These are phyloP conservation scores for Sphinx pinastri DNA, from an alignment of 2,888 invertebrate species.

Conservation along the genomic window DNA sequence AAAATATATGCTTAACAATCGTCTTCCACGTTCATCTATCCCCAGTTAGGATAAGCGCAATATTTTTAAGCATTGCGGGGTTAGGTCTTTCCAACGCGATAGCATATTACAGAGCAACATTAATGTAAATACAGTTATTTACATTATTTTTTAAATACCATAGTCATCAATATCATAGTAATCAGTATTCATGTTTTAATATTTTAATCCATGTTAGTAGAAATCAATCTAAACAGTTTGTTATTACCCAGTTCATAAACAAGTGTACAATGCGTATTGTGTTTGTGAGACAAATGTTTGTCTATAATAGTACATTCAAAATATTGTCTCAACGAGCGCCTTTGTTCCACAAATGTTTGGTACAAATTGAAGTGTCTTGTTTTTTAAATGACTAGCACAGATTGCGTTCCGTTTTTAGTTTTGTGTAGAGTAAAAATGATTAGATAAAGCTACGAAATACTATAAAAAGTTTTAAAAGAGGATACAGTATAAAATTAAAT, in stretches of 20 bases:
- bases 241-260: slow-evolving; percentile 18
- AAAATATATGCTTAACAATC: too few relatives aligned
- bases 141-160: too few relatives aligned
- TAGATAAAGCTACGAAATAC: background rate
- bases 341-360: slow-evolving; percentile 10
- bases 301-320: slow-evolving; percentile 23
- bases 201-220: background rate
- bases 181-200: too few relatives aligned
- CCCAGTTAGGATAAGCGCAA: too few relatives aligned
- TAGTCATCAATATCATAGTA: too few relatives aligned
- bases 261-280: slow-evolving; percentile 20
- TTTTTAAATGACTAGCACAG: background rate
- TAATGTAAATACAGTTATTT: too few relatives aligned
- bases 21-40: too few relatives aligned
- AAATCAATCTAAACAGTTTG: slow-evolving; percentile 8
- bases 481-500: too few relatives aligned
- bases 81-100: too few relatives aligned
- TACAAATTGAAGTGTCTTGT: slow-evolving; percentile 1
- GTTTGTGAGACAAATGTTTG: slow-evolving; percentile 24
- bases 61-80: too few relatives aligned
- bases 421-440: background rate
- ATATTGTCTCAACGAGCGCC: slow-evolving; percentile 18
- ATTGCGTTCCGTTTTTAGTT: background rate
- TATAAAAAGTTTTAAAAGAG: too few relatives aligned
- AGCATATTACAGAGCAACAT: too few relatives aligned